Evolutionary conservation across 2,888 invertebrate genomes (phyloP), one percentile per base, ranked within the genome.

Genomic region (Elysia crispata): DNA sequence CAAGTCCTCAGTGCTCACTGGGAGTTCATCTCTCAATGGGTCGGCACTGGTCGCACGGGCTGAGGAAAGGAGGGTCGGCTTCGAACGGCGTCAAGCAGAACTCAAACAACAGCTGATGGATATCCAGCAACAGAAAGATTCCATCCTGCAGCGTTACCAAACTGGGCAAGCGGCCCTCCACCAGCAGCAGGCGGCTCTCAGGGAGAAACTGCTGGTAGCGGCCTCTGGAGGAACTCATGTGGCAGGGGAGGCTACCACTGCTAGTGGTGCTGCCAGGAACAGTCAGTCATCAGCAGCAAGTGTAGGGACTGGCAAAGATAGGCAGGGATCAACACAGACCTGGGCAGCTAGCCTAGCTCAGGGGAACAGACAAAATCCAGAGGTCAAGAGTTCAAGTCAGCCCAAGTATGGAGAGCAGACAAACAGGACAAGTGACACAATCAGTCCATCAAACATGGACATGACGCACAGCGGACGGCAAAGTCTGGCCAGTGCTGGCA

Each of bases 61-160:
- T 0, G 85, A 85, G 18, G 83, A 81, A 57, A 83, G 81, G 11
- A 81, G 83, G 33, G 81, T 84, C 8, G 76, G 79, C 15, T 86
- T 85, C 54, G 85, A 85, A 31, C 83, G 82, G 25, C 80, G 87
- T 30, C 87, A 87, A 76, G 80, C 83, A 15, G 87, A 88, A 72
- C 77, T 88, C 8, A 75, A 83, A 50, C 66, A 83, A 6, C 88
- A 89, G 74, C 80, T 88, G 57, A 83, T 83, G n/a, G 89, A 88
- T 41, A 87, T 88, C 30, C 87, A 89, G 82, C 77, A 82, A 66
- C 88, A 89, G 84, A 88, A 88, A 78, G 87, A 87, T 31, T 86
- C 87, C 28, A 87, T 89, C 49, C 81, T 87, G 41, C 83, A 83
- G 33, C 81, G 84, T 20, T 87, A 87, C 83, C 83, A 87, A 67